Conservation (phyloP, 2,113 vertebrate species). For the Amphiprion percula region DNA sequence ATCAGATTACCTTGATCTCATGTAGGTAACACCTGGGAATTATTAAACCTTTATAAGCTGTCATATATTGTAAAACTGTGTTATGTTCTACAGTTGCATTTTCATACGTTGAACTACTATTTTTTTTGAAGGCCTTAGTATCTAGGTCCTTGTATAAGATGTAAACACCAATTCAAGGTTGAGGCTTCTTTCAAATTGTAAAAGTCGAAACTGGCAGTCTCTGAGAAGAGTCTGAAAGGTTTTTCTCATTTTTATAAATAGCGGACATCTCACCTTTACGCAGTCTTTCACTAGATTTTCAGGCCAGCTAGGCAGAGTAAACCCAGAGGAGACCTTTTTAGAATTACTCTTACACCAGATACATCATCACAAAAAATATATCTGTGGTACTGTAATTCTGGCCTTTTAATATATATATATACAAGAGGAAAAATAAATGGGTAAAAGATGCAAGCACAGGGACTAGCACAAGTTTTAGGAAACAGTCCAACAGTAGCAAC, state of each 20-base stretch:
- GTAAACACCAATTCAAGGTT: slow-evolving; percentile 11
- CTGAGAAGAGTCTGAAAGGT: slow-evolving; percentile 11
- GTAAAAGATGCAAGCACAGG: too few relatives aligned
- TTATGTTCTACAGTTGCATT: background rate
- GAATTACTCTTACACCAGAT: background rate
- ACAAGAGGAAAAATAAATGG: background rate
- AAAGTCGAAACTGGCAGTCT: slow-evolving; percentile 8
- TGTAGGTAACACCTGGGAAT: background rate
- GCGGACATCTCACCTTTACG: slow-evolving; percentile 18
- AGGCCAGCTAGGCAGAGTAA: background rate
- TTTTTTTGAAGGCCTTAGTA: slow-evolving; percentile 1
- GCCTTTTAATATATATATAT: background rate
- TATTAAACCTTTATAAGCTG: background rate
- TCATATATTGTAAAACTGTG: background rate
- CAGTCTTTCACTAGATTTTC: background rate
- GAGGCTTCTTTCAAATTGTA: background rate
- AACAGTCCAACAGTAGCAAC: background rate
- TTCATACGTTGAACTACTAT: background rate
- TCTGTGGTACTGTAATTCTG: background rate
- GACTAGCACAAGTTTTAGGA: background rate
- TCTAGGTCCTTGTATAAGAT: slow-evolving; percentile 6
- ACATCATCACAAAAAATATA: background rate
- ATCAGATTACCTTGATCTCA: slow-evolving; percentile 2
- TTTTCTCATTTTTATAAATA: slow-evolving; percentile 16
- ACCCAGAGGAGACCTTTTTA: background rate